A percentile compares a stretch with the other conserved stretches of the same genome.
These are phyloP conservation scores for Merluccius polli DNA, from an alignment of 2,797 vertebrate genomes.

Conservation along the genomic window DNA sequence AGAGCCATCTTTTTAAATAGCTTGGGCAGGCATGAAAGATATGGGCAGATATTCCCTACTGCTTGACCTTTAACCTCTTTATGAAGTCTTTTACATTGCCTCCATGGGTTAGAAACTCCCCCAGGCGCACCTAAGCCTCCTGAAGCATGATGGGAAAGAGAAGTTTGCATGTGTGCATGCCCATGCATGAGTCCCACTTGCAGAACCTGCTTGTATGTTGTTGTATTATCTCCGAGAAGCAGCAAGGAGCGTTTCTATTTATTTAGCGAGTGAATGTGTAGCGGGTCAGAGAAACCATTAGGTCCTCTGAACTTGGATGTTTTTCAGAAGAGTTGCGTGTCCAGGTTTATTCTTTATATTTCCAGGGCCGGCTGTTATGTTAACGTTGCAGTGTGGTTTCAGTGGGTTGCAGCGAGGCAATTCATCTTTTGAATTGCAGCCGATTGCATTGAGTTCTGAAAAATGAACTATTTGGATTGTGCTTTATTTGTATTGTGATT, in stretches of 20 bases:
- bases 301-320: conserved; percentile 39
- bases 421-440: conserved; percentile 33
- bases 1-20: conserved; percentile 63
- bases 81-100: conserved; percentile 33
- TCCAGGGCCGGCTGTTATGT: conserved; percentile 65
- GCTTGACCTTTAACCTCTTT: conserved; percentile 57
- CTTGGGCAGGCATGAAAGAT: conserved; percentile 47
- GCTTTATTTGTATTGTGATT: background rate
- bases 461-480: background rate
- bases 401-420: conserved; percentile 73
- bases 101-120: conserved; percentile 13
- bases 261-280: background rate
- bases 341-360: conserved; percentile 57
- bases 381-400: conserved; percentile 71
- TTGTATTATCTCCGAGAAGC: conserved; percentile 33
- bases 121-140: conserved; percentile 2
- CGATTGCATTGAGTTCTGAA: background rate
- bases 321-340: conserved; percentile 26
- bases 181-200: conserved; percentile 23
- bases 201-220: conserved; percentile 29
- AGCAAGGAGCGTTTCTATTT: conserved; percentile 40
- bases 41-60: conserved; percentile 32
- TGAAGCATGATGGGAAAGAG: conserved; percentile 7
- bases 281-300: conserved; percentile 29
- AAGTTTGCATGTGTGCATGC: conserved; percentile 31